Conservation (phyloP, 1,140 invertebrate genomes). For the Chionoecetes opilio region DNA sequence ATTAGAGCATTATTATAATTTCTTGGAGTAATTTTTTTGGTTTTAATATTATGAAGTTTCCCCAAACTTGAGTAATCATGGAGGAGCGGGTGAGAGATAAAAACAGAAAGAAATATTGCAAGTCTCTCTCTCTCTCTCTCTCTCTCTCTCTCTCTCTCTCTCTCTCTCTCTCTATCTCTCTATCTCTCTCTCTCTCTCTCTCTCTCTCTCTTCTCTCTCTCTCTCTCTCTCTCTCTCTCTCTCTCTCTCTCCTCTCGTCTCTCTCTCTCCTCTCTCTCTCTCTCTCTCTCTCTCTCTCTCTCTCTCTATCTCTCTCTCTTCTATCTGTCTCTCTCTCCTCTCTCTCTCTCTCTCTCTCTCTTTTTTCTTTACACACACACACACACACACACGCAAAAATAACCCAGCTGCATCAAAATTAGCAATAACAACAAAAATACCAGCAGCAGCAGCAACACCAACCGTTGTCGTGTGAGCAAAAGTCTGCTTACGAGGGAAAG, state of each 20-base stretch:
- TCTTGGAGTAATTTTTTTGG: too few species aligned
- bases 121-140: background rate
- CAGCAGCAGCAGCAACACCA: too few species aligned
- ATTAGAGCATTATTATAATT: background rate
- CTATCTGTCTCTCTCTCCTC: too few species aligned
- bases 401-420: too few species aligned
- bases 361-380: background rate
- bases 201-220: too few species aligned
- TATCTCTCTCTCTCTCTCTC: too few species aligned
- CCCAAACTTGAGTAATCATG: background rate
- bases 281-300: background rate
- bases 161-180: slow-evolving; percentile 51
- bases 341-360: too few species aligned
- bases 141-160: slow-evolving; percentile 52
- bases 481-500: too few species aligned
- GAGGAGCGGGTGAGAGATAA: too few species aligned
- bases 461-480: too few species aligned
- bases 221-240: too few species aligned
- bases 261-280: slow-evolving; percentile 39
- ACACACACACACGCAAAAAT: background rate
- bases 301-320: background rate
- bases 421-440: too few species aligned
- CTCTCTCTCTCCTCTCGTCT: background rate
- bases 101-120: background rate
- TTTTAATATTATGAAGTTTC: background rate